Percentiles rank a stretch among this genome's conserved stretches.
Evolutionary conservation across 2,888 invertebrate species (phyloP).

Genomic region (Morpho helenor): DNA sequence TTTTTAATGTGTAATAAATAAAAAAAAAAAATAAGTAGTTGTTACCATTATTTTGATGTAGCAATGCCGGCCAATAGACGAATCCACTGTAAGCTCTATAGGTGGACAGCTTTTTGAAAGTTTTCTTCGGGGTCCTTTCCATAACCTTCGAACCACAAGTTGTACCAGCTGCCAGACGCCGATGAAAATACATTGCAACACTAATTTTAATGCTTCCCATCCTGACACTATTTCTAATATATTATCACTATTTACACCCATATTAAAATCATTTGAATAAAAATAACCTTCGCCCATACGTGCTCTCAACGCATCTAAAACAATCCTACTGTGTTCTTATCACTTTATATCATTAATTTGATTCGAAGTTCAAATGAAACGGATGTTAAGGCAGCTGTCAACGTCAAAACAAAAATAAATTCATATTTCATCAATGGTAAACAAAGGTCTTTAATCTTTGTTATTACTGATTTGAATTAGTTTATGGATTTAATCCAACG

Average conservation of each 20-base stretch:
- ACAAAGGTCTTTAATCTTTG: too few species aligned
- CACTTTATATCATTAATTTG: constrained; percentile 25
- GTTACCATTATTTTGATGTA: constrained; percentile 69
- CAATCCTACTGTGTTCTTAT: constrained; percentile 37
- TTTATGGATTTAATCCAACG: too few species aligned
- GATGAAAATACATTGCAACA: constrained; percentile 52
- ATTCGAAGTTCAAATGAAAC: constrained; percentile 15
- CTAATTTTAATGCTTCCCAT: constrained; percentile 58
- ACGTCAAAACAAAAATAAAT: constrained; percentile 13
- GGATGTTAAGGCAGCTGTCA: constrained; percentile 15
- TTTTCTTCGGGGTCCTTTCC: constrained; percentile 65
- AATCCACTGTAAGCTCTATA: constrained; percentile 61
- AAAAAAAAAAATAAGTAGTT: neutral
- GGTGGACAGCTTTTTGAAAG: constrained; percentile 38
- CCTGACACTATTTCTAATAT: constrained; percentile 58
- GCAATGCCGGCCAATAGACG: constrained; percentile 66
- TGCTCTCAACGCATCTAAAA: constrained; percentile 25
- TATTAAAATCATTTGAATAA: constrained; percentile 31
- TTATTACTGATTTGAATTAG: too few species aligned
- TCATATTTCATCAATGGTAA: too few species aligned
- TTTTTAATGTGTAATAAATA: neutral
- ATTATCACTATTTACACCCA: constrained; percentile 50
- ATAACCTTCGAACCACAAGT: constrained; percentile 53
- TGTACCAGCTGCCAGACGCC: constrained; percentile 62
- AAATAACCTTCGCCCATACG: constrained; percentile 35